Evolutionary conservation across 2,888 invertebrate genomes (phyloP).

Genomic region (Tipula confusa): DNA sequence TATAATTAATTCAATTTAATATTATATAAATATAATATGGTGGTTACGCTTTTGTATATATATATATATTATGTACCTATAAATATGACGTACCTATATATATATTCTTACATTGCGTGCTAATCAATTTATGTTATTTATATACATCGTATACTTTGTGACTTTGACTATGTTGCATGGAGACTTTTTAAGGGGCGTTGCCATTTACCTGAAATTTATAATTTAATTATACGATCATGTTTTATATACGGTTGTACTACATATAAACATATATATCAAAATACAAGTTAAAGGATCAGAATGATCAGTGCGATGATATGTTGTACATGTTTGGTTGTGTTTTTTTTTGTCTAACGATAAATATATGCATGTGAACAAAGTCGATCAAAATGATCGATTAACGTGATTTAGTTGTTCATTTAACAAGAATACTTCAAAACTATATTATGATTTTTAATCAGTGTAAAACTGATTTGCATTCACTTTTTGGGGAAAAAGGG

Average conservation of each 20-base stretch:
- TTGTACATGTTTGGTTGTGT: no score
- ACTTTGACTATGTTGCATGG: background rate
- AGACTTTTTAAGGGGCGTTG: background rate
- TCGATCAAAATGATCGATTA: no score
- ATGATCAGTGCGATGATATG: no score
- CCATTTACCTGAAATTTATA: background rate
- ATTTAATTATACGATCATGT: background rate
- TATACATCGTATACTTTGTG: background rate
- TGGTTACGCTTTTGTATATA: background rate
- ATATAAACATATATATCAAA: no score
- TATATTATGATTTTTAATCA: no score
- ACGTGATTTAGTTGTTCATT: no score
- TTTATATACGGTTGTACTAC: background rate
- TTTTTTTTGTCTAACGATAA: no score
- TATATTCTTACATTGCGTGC: background rate
- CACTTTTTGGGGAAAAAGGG: no score
- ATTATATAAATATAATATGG: background rate
- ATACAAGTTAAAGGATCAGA: no score
- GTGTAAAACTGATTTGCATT: no score
- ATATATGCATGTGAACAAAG: no score
- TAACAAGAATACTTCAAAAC: no score
- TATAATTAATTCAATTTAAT: slow-evolving; percentile 20
- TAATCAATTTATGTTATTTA: background rate
- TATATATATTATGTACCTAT: background rate
- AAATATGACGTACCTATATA: background rate